Percentiles rank a stretch among this genome's conserved stretches.
phyloP scores from a whole-genome alignment of 2,888 invertebrate genomes.

The Strigamia crassipes region DNA sequence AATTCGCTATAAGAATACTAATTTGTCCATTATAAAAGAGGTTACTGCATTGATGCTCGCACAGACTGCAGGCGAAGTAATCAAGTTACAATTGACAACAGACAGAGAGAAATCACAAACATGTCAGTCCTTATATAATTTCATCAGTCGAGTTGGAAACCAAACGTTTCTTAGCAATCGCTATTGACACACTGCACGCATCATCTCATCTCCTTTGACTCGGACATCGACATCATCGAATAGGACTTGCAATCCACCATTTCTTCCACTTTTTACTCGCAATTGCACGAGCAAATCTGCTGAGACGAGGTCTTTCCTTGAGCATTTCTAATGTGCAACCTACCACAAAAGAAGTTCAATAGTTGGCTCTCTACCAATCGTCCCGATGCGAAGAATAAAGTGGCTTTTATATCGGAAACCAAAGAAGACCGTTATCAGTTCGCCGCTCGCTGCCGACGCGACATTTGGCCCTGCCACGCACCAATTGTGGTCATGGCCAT shows the following conservation, averaged over 20 bases:
- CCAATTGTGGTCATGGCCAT: slow-evolving; percentile 29
- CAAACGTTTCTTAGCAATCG: background rate
- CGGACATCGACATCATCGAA: background rate
- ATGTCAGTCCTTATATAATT: slow-evolving; percentile 2
- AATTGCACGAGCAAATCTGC: slow-evolving; percentile 35
- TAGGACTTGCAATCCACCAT: background rate
- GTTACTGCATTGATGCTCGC: background rate
- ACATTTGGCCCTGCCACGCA: slow-evolving; percentile 17
- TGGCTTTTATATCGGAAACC: slow-evolving; percentile 39
- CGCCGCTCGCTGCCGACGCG: slow-evolving; percentile 22
- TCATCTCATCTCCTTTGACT: background rate
- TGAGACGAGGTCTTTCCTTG: slow-evolving; percentile 29
- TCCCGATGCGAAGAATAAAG: slow-evolving; percentile 33
- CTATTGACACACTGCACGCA: slow-evolving; percentile 18
- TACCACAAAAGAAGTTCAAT: slow-evolving; percentile 42
- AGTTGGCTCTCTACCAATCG: slow-evolving; percentile 38
- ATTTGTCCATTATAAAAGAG: background rate
- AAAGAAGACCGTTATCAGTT: slow-evolving; percentile 40
- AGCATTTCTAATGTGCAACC: slow-evolving; percentile 42
- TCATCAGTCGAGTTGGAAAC: background rate
- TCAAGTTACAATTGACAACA: slow-evolving; percentile 28
- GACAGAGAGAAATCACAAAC: slow-evolving; percentile 5
- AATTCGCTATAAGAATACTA: background rate
- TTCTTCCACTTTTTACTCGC: slow-evolving; percentile 7
- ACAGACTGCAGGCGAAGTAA: slow-evolving; percentile 5